phyloP scores from a whole-genome alignment of 2,888 invertebrate species.

The Hypomecis punctinalis region DNA sequence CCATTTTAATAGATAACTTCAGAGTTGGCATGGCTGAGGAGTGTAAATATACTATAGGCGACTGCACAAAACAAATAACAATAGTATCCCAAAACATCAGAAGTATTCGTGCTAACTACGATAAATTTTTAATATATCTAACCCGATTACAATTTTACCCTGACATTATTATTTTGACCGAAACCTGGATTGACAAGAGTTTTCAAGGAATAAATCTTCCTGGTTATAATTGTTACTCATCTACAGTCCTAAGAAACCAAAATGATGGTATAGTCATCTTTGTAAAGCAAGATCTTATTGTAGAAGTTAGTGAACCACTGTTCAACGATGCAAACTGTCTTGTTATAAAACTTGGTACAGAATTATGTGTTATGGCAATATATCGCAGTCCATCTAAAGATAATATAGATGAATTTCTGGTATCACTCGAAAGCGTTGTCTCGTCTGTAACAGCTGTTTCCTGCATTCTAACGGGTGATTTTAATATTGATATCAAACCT shows the following conservation, averaged over 20 bases:
- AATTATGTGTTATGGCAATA: neutral
- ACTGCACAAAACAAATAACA: neutral
- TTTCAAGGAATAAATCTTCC: conserved; percentile 6
- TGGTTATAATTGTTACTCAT: conserved; percentile 9
- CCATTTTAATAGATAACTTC: conserved; percentile 2
- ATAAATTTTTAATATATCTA: conserved; percentile 7
- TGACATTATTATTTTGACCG: conserved; percentile 17
- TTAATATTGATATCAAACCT: conserved; percentile 11
- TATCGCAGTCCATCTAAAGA: conserved; percentile 6
- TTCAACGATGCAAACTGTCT: conserved; percentile 22
- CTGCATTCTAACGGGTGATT: conserved; percentile 8
- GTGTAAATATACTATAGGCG: conserved; percentile 3
- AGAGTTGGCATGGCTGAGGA: conserved; percentile 2
- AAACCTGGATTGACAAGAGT: conserved; percentile 11
- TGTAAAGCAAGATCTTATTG: neutral
- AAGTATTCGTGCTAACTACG: conserved; percentile 13
- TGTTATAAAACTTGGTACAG: neutral
- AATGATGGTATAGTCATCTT: conserved; percentile 21
- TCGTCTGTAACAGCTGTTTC: neutral
- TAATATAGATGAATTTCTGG: conserved; percentile 4
- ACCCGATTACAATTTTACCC: conserved; percentile 9
- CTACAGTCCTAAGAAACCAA: conserved; percentile 10
- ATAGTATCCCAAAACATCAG: conserved; percentile 19
- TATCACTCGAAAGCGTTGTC: conserved; percentile 4
- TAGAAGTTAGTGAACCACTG: conserved; percentile 5